These are phyloP conservation scores for Sisyra terminalis DNA, from an alignment of 2,888 invertebrate species.

Conservation along the genomic window DNA sequence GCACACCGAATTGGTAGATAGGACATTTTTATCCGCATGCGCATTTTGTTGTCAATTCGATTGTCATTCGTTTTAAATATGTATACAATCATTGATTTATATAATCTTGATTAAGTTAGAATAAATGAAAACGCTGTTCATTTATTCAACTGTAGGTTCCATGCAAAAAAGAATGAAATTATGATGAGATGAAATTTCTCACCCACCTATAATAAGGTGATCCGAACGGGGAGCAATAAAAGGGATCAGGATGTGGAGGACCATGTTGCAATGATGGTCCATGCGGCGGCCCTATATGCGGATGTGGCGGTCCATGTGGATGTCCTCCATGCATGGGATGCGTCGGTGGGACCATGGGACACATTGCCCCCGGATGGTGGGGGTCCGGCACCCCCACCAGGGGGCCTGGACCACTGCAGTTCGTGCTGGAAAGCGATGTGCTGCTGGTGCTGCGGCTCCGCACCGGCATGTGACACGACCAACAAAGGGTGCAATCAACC, in stretches of 20 bases:
- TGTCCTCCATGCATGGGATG: constrained; percentile 23
- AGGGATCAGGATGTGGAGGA: constrained; percentile 29
- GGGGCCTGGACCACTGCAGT: constrained; percentile 13
- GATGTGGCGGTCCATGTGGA: constrained; percentile 22
- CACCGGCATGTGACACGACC: constrained; percentile 13
- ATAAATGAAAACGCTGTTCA: no score
- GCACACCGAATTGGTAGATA: no score
- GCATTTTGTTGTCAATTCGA: no score
- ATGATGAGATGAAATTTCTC: neutral
- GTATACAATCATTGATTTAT: no score
- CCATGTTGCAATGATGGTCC: constrained; percentile 21
- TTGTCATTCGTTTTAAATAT: no score
- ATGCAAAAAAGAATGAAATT: neutral
- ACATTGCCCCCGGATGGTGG: constrained; percentile 20
- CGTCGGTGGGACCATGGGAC: constrained; percentile 21
- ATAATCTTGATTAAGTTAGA: no score
- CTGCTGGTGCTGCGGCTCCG: constrained; percentile 11
- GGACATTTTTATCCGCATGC: no score
- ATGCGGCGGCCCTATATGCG: constrained; percentile 22
- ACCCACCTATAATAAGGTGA: constrained; percentile 38
- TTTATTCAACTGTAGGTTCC: neutral
- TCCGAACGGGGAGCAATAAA: constrained; percentile 40
- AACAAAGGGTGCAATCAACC: constrained; percentile 3
- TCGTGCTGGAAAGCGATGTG: constrained; percentile 11
- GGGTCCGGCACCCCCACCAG: constrained; percentile 21